phyloP scores from a whole-genome alignment of 2,113 vertebrate genomes.

The Collichthys lucidus region DNA sequence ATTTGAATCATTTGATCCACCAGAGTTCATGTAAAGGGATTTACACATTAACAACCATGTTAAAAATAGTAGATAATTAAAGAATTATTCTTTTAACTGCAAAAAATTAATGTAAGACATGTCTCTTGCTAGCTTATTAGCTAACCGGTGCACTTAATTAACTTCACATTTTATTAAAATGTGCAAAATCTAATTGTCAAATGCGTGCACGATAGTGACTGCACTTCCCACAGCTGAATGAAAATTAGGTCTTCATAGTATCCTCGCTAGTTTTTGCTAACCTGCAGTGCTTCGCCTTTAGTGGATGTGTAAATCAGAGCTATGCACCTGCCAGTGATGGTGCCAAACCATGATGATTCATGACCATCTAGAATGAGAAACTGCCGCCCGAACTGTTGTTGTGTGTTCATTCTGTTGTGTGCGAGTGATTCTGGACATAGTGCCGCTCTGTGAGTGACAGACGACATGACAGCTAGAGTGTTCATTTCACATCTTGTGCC shows the following conservation, averaged over 20 bases:
- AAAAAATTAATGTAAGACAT: not conserved
- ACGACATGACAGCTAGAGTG: slow-evolving; percentile 2
- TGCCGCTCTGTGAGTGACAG: slow-evolving; percentile 3
- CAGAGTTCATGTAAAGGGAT: not conserved
- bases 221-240: not conserved
- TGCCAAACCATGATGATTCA: not conserved
- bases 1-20: not conserved
- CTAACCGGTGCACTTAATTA: not conserved
- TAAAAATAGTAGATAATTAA: not conserved
- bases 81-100: not conserved
- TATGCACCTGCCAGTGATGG: not conserved
- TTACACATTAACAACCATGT: not conserved
- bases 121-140: not conserved
- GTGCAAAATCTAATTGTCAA: not conserved
- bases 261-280: not conserved
- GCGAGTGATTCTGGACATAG: not conserved
- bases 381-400: not conserved
- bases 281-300: not conserved
- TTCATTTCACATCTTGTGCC: slow-evolving; percentile 30
- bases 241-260: not conserved
- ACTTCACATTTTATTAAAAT: not conserved
- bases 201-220: not conserved
- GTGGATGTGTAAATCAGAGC: not conserved
- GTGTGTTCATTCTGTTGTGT: not conserved
- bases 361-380: not conserved